Evolutionary conservation across 2,113 vertebrate species (phyloP).

Genomic region (Rhinoptilus africanus): DNA sequence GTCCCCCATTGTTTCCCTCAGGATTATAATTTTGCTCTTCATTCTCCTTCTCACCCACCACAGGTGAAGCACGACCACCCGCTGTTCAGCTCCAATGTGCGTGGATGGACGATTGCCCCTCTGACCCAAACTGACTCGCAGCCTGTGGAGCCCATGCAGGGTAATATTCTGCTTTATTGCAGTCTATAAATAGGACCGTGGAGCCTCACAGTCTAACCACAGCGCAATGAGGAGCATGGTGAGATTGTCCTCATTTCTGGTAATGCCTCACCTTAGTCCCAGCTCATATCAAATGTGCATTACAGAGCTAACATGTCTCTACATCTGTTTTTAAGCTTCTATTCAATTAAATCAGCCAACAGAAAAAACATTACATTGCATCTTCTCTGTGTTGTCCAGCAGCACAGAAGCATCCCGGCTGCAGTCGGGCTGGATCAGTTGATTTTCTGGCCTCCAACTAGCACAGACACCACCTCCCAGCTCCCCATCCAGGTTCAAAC

Average conservation of each 20-base stretch:
- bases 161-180: not conserved
- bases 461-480: not conserved
- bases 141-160: not conserved
- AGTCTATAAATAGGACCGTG: not conserved
- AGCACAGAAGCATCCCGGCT: not conserved
- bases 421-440: fast-evolving
- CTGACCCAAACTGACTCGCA: too few relatives aligned
- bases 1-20: not conserved
- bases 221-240: fast-evolving
- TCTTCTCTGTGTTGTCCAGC: too few relatives aligned
- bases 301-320: not conserved
- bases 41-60: not conserved
- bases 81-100: fast-evolving
- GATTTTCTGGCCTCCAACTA: not conserved
- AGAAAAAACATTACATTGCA: not conserved
- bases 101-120: not conserved
- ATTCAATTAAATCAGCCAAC: not conserved
- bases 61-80: fast-evolving
- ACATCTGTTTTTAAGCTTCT: not conserved
- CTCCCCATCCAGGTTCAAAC: not conserved
- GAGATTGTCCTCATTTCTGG: not conserved
- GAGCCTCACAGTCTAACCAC: not conserved
- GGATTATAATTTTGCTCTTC: not conserved
- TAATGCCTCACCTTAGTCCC: not conserved
- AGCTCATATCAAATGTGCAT: fast-evolving